phyloP scores from a whole-genome alignment of 2,888 invertebrate species.

The Choristoneura rosaceana region DNA sequence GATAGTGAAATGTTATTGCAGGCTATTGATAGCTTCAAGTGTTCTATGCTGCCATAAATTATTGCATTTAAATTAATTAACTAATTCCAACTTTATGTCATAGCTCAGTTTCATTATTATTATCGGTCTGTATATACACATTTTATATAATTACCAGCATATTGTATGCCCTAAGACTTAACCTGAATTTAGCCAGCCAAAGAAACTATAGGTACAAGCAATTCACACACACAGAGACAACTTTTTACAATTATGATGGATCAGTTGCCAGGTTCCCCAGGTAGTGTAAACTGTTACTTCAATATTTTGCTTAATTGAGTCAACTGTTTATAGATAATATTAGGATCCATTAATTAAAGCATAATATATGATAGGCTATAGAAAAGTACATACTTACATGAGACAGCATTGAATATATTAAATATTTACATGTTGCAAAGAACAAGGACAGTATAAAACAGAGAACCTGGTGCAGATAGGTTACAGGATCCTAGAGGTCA shows the following conservation, averaged over 20 bases:
- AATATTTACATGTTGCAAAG: conserved; percentile 32
- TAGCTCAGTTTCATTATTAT: conserved; percentile 53
- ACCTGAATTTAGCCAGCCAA: conserved; percentile 46
- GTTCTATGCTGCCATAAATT: conserved; percentile 39
- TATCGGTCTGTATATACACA: conserved; percentile 74
- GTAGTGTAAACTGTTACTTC: conserved; percentile 4
- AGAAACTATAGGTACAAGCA: conserved; percentile 46
- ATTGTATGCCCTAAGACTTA: conserved; percentile 43
- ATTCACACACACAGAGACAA: conserved; percentile 45
- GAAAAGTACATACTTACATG: conserved; percentile 23
- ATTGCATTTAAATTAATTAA: conserved; percentile 23
- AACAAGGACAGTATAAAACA: conserved; percentile 13
- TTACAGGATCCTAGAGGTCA: conserved; percentile 43
- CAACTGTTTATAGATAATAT: conserved; percentile 23
- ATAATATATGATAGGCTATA: conserved; percentile 26
- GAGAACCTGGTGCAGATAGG: conserved; percentile 30
- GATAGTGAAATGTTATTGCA: conserved; percentile 57
- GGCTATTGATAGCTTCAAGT: conserved; percentile 49
- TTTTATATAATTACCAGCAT: conserved; percentile 72
- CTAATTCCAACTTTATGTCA: conserved; percentile 7
- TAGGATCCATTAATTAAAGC: conserved; percentile 5
- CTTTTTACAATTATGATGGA: conserved; percentile 43
- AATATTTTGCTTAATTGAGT: conserved; percentile 11
- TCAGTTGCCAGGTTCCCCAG: conserved; percentile 33
- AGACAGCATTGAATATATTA: conserved; percentile 27